Conservation (phyloP, 2,113 vertebrate species). For the Corvus hawaiiensis region DNA sequence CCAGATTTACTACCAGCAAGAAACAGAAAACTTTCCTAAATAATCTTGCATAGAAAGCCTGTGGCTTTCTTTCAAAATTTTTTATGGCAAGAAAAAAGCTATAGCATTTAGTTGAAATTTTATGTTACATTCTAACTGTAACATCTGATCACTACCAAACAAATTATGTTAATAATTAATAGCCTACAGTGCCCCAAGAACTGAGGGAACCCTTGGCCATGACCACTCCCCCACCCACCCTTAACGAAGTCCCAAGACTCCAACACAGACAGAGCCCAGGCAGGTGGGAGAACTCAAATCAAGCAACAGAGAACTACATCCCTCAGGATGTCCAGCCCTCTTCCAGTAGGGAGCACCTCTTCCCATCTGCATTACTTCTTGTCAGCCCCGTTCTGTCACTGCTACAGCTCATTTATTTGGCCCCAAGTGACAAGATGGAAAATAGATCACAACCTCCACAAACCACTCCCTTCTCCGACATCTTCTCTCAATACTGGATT, state of each 20-base stretch:
- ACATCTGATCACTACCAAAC: not conserved
- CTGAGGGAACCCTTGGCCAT: not conserved
- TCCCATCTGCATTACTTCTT: not conserved
- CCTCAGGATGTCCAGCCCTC: accelerated
- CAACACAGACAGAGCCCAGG: accelerated
- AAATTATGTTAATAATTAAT: no score
- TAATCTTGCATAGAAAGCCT: not conserved
- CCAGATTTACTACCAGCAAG: not conserved
- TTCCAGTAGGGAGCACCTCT: not conserved
- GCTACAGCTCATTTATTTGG: not conserved
- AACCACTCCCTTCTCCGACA: accelerated
- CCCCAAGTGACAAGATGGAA: not conserved
- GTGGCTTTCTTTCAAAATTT: not conserved
- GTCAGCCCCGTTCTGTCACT: not conserved
- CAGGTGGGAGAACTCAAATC: accelerated
- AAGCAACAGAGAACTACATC: accelerated
- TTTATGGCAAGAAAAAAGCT: not conserved
- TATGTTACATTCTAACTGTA: not conserved
- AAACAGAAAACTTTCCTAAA: not conserved
- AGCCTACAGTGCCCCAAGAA: not conserved
- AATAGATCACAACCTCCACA: not conserved
- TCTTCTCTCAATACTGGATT: not conserved
- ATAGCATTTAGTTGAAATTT: not conserved
- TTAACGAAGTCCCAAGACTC: accelerated
- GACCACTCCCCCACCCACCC: no score